These are phyloP conservation scores for Caenorhabditis auriculariae DNA, from an alignment of 2,888 invertebrate genomes.

Conservation along the genomic window DNA sequence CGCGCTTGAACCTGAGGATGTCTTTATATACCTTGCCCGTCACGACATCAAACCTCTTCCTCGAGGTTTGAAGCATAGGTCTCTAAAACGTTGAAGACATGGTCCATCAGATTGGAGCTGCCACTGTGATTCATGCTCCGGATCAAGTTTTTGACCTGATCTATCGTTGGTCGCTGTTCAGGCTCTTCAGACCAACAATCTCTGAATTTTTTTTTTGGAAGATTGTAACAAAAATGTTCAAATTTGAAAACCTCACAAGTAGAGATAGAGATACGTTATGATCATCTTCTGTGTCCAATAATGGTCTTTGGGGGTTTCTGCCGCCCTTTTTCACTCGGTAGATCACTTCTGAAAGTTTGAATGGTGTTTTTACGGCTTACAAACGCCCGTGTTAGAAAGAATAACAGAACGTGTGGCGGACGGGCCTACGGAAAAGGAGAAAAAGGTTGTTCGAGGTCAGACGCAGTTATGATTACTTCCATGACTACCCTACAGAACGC, in stretches of 20 bases:
- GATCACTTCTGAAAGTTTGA: constrained; percentile 42
- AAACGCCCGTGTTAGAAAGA: too few species aligned
- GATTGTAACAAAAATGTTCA: too few species aligned
- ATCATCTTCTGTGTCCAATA: constrained; percentile 34
- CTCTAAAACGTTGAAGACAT: constrained; percentile 33
- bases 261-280: constrained; percentile 19
- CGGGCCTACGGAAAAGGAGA: too few species aligned
- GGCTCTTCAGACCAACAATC: constrained; percentile 59
- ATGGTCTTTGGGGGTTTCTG: constrained; percentile 44
- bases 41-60: neutral
- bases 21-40: neutral
- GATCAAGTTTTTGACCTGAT: constrained; percentile 31
- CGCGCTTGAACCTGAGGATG: neutral
- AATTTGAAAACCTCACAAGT: neutral
- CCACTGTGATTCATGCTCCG: constrained; percentile 33
- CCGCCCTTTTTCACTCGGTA: constrained; percentile 58
- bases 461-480: too few species aligned
- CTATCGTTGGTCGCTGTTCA: constrained; percentile 44
- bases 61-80: neutral
- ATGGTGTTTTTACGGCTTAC: too few species aligned
- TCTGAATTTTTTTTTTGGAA: too few species aligned
- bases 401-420: too few species aligned
- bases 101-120: constrained; percentile 42
- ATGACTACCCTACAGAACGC: too few species aligned
- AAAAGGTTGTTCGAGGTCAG: too few species aligned